A percentile compares a stretch with the other conserved stretches of the same genome.
phyloP scores from a whole-genome alignment of 2,113 vertebrate species.

The Brienomyrus longianalis region DNA sequence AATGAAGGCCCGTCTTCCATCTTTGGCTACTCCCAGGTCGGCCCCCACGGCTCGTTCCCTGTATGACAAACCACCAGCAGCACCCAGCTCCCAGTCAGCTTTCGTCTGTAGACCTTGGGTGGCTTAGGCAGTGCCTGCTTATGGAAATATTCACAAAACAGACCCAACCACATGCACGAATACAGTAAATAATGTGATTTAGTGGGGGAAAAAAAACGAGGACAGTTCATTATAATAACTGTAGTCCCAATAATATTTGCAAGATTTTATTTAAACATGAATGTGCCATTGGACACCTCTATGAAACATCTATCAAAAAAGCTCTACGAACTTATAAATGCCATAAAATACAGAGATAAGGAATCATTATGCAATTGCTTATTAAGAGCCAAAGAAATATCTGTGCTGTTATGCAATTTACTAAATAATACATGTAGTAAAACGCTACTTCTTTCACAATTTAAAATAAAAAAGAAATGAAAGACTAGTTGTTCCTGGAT shows the following conservation, averaged over 20 bases:
- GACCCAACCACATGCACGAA: neutral
- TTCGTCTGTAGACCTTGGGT: neutral
- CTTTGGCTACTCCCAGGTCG: neutral
- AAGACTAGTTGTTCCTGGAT: neutral
- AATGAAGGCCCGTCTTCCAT: neutral
- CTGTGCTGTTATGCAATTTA: neutral
- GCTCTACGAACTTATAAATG: neutral
- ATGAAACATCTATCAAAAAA: neutral
- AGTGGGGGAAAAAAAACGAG: neutral
- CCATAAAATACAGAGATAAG: neutral
- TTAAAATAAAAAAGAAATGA: neutral
- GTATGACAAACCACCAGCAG: neutral
- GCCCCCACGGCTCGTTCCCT: neutral
- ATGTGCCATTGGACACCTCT: neutral
- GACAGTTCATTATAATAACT: neutral
- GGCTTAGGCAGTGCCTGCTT: neutral
- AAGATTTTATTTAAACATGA: constrained; percentile 1
- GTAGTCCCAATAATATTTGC: constrained; percentile 36
- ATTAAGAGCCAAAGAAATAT: neutral
- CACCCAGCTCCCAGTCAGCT: neutral
- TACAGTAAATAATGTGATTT: neutral
- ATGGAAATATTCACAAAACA: neutral
- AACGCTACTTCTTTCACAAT: neutral
- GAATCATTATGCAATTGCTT: neutral
- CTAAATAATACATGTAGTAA: neutral